Evolutionary conservation across 2,888 invertebrate species (phyloP), one percentile per base, ranked within the genome.

Genomic region (Xanthorhoe spadicearia): DNA sequence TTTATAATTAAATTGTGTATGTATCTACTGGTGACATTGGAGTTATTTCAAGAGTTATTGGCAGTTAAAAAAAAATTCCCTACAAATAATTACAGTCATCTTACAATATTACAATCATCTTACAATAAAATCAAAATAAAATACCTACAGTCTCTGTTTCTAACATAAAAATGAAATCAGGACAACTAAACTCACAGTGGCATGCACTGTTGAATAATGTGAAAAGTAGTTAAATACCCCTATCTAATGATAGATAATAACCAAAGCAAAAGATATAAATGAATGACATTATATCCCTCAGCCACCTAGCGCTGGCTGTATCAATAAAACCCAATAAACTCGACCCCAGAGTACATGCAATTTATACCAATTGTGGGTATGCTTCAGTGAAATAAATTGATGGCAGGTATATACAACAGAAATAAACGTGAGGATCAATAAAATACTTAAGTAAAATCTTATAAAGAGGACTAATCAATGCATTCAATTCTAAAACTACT

Each of bases 351-450:
- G 38, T 61, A 43, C 43, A 51, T 60, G 51, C 56, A 66, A 60
- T 67, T 63, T 67, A 48, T 55, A 56, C 51, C 59, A 63, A 68
- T 64, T 61, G 55, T 52, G 55, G 17, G 10, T 49, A 46, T 48
- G 32, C 53, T 46, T 28, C 38, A 35, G 53, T 32, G 9, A 32
- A 17, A 35, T 35, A 35, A 35, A 53, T 8, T 17, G 53, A 17
- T 35, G 9, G 4, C 17, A 32, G 6, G 48, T 17, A 48, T 15
- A 15, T 17, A 48, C 15, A 17, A 48, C 48, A 48, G n/a, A 48
- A 17, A 15, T 48, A 17, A 3, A 43, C 38, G 9, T 0, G 35
- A 38, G 7, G 38, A 10, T 6, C 9, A 10, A 10, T 38, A 10
- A 1, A 10, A n/a, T n/a, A n/a, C n/a, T n/a, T 38, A 13, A 13